A percentile compares a stretch with the other conserved stretches of the same genome.
Conservation (phyloP, 2,888 invertebrate genomes). For the Mythimna impura region DNA sequence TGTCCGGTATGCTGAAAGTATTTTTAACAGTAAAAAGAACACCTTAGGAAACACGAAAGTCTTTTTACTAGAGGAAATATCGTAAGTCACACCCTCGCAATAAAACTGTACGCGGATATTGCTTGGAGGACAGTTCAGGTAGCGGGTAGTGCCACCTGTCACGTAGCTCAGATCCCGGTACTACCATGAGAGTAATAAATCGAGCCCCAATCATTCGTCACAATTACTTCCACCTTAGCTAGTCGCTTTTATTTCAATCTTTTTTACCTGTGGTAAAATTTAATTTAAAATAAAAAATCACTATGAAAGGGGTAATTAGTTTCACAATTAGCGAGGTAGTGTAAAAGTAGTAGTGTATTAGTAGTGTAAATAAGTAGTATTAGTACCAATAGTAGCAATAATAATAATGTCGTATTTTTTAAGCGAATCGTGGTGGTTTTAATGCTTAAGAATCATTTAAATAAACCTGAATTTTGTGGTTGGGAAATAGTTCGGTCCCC, state of each 20-base stretch:
- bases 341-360: no score
- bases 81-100: slow-evolving; percentile 33
- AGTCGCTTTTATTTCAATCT: slow-evolving; percentile 8
- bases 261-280: background rate
- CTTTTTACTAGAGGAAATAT: slow-evolving; percentile 30
- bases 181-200: slow-evolving; percentile 29
- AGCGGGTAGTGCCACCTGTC: slow-evolving; percentile 31
- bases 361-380: no score
- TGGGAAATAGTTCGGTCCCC: background rate
- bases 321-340: background rate
- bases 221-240: slow-evolving; percentile 30
- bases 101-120: slow-evolving; percentile 42
- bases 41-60: background rate
- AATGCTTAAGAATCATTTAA: background rate
- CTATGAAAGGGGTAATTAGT: background rate
- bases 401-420: background rate
- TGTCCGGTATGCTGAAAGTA: background rate
- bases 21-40: background rate
- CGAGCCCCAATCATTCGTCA: slow-evolving; percentile 43
- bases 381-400: no score
- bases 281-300: no score
- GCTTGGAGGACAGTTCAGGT: slow-evolving; percentile 27
- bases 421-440: background rate
- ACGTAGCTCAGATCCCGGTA: slow-evolving; percentile 15
- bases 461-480: background rate